These are phyloP conservation scores for Arion vulgaris DNA, from an alignment of 1,140 invertebrate species.

Conservation along the genomic window DNA sequence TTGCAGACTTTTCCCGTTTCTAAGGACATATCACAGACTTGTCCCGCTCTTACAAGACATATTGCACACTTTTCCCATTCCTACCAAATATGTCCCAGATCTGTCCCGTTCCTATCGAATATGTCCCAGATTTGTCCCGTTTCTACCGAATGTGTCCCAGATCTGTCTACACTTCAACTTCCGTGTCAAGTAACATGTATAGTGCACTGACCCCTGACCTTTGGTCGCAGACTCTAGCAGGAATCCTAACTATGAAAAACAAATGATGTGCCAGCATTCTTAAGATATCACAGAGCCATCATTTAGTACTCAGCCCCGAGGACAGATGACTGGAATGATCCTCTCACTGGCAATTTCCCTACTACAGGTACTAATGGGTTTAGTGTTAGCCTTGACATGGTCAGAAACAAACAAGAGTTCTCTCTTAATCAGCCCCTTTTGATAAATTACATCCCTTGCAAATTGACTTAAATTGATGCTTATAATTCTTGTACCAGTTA, in stretches of 20 bases:
- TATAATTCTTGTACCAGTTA: not conserved
- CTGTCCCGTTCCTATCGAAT: too few species aligned
- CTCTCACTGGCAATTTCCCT: not conserved
- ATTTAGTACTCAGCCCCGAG: not conserved
- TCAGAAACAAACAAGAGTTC: not conserved
- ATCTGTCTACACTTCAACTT: too few species aligned
- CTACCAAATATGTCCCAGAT: too few species aligned
- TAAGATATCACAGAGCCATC: not conserved
- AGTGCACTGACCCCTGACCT: not conserved
- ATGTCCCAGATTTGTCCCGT: too few species aligned
- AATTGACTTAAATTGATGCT: slow-evolving; percentile 18
- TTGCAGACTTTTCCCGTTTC: too few species aligned
- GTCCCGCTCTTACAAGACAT: too few species aligned
- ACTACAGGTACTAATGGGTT: not conserved
- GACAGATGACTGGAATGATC: not conserved
- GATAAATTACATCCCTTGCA: not conserved
- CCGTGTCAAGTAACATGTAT: too few species aligned
- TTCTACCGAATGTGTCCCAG: too few species aligned
- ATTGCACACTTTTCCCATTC: too few species aligned
- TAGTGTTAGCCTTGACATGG: not conserved
- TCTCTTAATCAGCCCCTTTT: not conserved
- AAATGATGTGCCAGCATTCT: not conserved
- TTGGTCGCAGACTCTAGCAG: too few species aligned
- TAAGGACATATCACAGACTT: too few species aligned
- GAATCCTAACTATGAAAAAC: not conserved